phyloP scores from a whole-genome alignment of 2,888 invertebrate species.

The Nipponacmea schrenckii region DNA sequence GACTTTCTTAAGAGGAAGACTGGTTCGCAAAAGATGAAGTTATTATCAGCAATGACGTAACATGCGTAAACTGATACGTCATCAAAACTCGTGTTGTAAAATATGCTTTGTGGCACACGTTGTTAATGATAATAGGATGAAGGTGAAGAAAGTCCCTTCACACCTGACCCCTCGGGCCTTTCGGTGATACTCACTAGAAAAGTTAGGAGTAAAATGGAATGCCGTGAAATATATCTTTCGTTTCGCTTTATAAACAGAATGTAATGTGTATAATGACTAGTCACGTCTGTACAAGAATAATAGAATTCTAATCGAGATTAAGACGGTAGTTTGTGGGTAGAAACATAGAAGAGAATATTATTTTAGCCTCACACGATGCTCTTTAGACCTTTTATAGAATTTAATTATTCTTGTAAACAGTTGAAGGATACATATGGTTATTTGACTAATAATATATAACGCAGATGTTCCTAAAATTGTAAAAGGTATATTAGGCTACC shows the following conservation, averaged over 20 bases:
- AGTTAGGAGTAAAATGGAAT: background rate
- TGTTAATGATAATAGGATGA: conserved; percentile 1
- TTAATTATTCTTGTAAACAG: background rate
- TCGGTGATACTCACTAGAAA: conserved; percentile 2
- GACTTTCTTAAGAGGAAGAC: too few relatives aligned
- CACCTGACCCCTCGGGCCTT: background rate
- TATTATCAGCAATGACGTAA: background rate
- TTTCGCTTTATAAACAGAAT: background rate
- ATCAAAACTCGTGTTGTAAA: background rate
- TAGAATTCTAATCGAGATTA: too few relatives aligned
- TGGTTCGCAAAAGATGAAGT: background rate
- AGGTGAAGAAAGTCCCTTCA: background rate
- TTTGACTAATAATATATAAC: too few relatives aligned
- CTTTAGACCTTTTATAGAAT: too few relatives aligned
- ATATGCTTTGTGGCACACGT: background rate
- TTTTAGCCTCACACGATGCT: background rate
- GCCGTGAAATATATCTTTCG: conserved; percentile 6
- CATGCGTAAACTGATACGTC: conserved; percentile 3
- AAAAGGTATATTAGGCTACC: too few relatives aligned
- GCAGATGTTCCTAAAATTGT: too few relatives aligned
- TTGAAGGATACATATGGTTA: background rate
- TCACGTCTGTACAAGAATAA: too few relatives aligned
- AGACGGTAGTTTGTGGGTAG: too few relatives aligned
- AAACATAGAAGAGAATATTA: background rate
- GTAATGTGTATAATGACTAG: too few relatives aligned